Conservation (phyloP, 2,113 vertebrate species). For the Hydrolagus affinis region DNA sequence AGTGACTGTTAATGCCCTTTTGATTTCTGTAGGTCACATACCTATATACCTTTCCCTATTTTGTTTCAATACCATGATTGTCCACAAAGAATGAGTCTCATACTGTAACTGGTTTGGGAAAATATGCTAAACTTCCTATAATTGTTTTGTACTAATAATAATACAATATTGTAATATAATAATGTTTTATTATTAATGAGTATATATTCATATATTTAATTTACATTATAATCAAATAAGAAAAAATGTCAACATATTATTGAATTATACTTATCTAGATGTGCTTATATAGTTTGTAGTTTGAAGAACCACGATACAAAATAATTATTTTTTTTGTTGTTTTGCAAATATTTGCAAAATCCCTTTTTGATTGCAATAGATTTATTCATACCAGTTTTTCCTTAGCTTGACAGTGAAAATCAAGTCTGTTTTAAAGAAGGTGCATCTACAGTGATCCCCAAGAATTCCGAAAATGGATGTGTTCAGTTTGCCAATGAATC, state of each 20-base stretch:
- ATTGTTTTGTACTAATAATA: no score
- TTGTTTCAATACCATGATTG: no score
- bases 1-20: no score
- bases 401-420: slow-evolving; percentile 2
- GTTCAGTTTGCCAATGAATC: slow-evolving; percentile 11
- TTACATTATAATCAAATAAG: no score
- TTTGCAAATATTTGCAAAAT: not conserved
- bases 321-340: not conserved
- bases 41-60: no score
- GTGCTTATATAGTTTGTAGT: not conserved
- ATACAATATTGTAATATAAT: no score
- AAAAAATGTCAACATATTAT: not conserved
- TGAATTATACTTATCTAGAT: not conserved
- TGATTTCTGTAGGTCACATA: no score
- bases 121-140: no score
- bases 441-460: not conserved
- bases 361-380: not conserved
- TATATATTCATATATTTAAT: no score
- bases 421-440: not conserved
- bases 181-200: no score
- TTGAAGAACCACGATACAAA: not conserved
- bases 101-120: no score
- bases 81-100: no score
- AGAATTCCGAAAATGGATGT: not conserved
- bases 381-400: not conserved